Evolutionary conservation across 1,140 invertebrate genomes (phyloP).

Genomic region (Adelges cooleyi): DNA sequence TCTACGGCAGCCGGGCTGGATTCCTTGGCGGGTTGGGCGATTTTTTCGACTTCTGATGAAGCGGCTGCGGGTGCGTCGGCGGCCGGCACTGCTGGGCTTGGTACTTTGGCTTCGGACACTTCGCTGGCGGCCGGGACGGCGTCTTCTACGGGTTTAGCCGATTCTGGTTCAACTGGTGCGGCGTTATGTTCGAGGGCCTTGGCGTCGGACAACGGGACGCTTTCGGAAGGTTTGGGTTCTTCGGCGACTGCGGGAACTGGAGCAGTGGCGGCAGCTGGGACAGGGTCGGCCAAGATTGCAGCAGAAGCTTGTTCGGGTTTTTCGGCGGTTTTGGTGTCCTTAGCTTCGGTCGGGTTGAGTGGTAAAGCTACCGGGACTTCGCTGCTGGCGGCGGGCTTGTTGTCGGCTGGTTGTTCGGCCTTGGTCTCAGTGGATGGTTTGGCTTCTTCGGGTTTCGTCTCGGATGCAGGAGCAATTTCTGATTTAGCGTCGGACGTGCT

Average conservation of each 20-base stretch:
- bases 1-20: constrained; percentile 7
- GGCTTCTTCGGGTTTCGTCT: not conserved
- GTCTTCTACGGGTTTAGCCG: constrained; percentile 1
- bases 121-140: constrained; percentile 27
- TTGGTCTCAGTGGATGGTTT: not conserved
- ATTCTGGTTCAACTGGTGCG: not conserved
- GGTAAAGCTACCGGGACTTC: constrained; percentile 38
- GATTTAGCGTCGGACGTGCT: too few relatives aligned
- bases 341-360: constrained; percentile 39
- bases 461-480: too few relatives aligned
- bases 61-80: not conserved
- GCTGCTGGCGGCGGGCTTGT: constrained; percentile 33
- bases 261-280: constrained; percentile 22
- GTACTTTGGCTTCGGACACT: constrained; percentile 28
- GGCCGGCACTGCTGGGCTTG: constrained; percentile 4
- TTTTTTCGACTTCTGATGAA: constrained; percentile 21
- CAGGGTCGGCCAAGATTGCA: constrained; percentile 12
- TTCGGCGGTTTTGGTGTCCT: constrained; percentile 32
- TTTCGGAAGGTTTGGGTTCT: constrained; percentile 12
- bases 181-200: constrained; percentile 17
- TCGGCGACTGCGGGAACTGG: constrained; percentile 30
- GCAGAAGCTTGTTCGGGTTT: not conserved
- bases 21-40: constrained; percentile 30
- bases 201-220: not conserved
- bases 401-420: constrained; percentile 33